Conservation (phyloP, 1,140 invertebrate species). For the Bicyclus anynana region DNA sequence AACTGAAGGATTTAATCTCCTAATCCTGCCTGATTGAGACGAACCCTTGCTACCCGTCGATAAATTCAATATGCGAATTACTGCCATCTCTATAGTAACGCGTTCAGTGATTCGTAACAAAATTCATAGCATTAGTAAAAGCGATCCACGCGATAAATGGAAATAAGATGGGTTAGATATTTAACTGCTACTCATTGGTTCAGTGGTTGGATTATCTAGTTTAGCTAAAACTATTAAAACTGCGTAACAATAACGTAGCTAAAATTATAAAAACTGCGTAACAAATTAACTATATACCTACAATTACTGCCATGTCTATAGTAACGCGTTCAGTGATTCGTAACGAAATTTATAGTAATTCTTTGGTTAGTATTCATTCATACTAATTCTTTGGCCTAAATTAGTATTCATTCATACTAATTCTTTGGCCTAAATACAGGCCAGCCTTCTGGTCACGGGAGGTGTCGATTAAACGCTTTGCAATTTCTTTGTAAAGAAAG, state of each 20-base stretch:
- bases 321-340: constrained; percentile 10
- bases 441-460: too few species aligned
- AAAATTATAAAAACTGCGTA: too few species aligned
- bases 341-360: background rate
- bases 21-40: constrained; percentile 22
- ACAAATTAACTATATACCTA: too few species aligned
- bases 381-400: too few species aligned
- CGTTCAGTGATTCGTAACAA: constrained; percentile 2
- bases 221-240: too few species aligned
- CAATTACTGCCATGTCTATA: constrained; percentile 34
- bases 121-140: background rate
- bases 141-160: background rate
- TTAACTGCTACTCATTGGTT: background rate
- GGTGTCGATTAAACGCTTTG: too few species aligned
- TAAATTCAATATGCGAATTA: constrained; percentile 56
- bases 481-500: too few species aligned
- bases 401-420: too few species aligned
- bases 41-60: constrained; percentile 38
- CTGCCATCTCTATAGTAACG: constrained; percentile 22
- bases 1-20: constrained; percentile 32
- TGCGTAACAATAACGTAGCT: too few species aligned
- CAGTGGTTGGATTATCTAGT: too few species aligned
- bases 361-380: too few species aligned
- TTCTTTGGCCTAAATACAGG: too few species aligned
- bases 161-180: background rate